These are phyloP conservation scores for Pandemis cinnamomeana DNA, from an alignment of 2,888 invertebrate genomes.

Conservation along the genomic window DNA sequence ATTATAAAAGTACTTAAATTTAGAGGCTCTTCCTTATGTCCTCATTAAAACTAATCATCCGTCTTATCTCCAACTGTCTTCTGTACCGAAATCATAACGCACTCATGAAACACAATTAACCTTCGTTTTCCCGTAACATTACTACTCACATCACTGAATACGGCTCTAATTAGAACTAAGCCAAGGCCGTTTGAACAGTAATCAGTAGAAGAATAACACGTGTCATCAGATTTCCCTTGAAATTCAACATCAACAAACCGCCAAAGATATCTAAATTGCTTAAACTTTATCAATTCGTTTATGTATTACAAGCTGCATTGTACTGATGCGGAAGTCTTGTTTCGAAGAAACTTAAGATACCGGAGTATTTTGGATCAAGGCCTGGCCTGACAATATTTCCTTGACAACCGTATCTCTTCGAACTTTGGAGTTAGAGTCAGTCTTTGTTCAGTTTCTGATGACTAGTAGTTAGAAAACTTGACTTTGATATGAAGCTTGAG, in stretches of 20 bases:
- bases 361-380: neutral
- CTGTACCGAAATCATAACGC: too few relatives aligned
- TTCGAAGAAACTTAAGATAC: neutral
- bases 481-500: too few relatives aligned
- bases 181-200: conserved; percentile 18
- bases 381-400: neutral
- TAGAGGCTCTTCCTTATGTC: neutral
- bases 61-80: neutral
- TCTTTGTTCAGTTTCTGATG: neutral
- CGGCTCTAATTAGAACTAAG: neutral
- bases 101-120: neutral
- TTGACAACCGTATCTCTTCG: neutral
- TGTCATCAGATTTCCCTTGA: conserved; percentile 5
- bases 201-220: neutral
- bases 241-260: conserved; percentile 1
- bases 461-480: too few relatives aligned
- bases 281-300: conserved; percentile 16
- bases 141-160: neutral
- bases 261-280: conserved; percentile 34
- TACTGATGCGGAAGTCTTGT: conserved; percentile 13
- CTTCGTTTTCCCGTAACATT: neutral
- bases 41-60: neutral
- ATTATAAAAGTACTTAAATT: neutral
- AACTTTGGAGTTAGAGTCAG: neutral
- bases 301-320: conserved; percentile 21